These are phyloP conservation scores for Sebastolobus altivelis DNA, from an alignment of 2,797 vertebrate species.

Conservation along the genomic window DNA sequence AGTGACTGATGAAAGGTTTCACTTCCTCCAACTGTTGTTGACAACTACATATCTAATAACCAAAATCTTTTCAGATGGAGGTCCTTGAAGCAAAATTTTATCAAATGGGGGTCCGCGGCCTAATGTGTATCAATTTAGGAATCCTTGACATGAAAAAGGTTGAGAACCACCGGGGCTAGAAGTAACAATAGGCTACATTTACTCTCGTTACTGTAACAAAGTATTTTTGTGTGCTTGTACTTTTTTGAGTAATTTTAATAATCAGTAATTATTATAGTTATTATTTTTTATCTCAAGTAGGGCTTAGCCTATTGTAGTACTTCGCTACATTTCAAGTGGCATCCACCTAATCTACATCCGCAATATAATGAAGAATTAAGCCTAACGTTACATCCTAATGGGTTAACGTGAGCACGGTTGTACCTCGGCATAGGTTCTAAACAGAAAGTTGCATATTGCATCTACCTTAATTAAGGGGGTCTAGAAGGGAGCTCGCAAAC, in stretches of 20 bases:
- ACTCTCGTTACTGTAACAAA: background rate
- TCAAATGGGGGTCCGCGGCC: too few species aligned
- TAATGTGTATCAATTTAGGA: too few species aligned
- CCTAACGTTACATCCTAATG: background rate
- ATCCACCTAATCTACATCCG: background rate
- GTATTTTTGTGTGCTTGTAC: background rate
- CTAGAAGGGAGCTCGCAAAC: too few species aligned
- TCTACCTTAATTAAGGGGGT: background rate
- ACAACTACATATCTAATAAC: too few species aligned
- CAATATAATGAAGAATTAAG: background rate
- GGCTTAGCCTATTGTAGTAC: background rate
- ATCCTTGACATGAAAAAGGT: too few species aligned
- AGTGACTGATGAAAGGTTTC: too few species aligned
- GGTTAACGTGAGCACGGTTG: background rate
- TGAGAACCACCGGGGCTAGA: background rate
- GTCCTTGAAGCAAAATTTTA: too few species aligned
- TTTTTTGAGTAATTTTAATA: background rate
- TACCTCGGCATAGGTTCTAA: too few species aligned
- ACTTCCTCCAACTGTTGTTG: too few species aligned
- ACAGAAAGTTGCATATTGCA: background rate
- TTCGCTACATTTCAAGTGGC: background rate
- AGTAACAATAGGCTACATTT: background rate
- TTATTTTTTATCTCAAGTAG: background rate
- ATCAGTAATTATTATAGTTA: background rate
- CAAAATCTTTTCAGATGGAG: too few species aligned